Conservation (phyloP, 2,888 invertebrate genomes). For the Salticus scenicus region DNA sequence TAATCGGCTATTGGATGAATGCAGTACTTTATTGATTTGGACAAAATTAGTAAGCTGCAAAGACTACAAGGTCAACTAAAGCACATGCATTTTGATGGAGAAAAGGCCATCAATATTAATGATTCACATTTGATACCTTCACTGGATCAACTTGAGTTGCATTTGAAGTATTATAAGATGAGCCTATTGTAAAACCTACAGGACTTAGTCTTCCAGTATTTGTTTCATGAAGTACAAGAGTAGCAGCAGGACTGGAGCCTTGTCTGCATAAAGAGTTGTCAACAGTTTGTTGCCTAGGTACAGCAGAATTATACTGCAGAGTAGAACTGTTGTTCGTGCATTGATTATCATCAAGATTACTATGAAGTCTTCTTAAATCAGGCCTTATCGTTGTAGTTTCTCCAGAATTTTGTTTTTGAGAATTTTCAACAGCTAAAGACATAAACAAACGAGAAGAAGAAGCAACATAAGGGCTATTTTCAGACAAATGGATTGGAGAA, state of each 20-base stretch:
- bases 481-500: slow-evolving; percentile 50
- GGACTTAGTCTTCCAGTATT: slow-evolving; percentile 41
- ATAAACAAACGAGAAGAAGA: slow-evolving; percentile 55
- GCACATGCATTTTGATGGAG: slow-evolving; percentile 62
- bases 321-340: slow-evolving; percentile 15
- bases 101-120: slow-evolving; percentile 38
- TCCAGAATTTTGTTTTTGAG: slow-evolving; percentile 20
- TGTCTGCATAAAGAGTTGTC: slow-evolving; percentile 36
- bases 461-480: slow-evolving; percentile 49
- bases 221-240: slow-evolving; percentile 40
- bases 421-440: slow-evolving; percentile 64
- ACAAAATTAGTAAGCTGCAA: slow-evolving; percentile 14
- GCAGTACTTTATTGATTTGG: slow-evolving; percentile 39
- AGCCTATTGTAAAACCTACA: slow-evolving; percentile 50
- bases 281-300: slow-evolving; percentile 16
- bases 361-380: background rate
- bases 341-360: slow-evolving; percentile 28
- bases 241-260: slow-evolving; percentile 40
- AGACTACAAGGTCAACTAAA: slow-evolving; percentile 19
- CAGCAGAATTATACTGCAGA: slow-evolving; percentile 8
- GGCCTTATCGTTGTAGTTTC: slow-evolving; percentile 1
- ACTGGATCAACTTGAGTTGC: slow-evolving; percentile 40
- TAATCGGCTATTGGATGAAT: too few relatives aligned
- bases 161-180: slow-evolving; percentile 41
- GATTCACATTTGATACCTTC: slow-evolving; percentile 55